These are phyloP conservation scores for Mythimna loreyi DNA, from an alignment of 2,888 invertebrate species.

Conservation along the genomic window DNA sequence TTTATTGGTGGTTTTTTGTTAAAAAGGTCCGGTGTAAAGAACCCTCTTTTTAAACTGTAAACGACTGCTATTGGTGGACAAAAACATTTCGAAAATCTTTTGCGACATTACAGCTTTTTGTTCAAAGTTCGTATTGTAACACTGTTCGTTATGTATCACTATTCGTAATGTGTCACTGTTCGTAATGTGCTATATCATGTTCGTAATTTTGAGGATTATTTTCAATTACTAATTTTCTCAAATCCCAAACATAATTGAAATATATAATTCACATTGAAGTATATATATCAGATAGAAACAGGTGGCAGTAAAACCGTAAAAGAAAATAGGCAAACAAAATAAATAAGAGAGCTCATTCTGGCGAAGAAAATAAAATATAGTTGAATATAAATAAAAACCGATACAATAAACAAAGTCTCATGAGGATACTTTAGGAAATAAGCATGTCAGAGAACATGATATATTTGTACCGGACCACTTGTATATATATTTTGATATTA, in stretches of 20 bases:
- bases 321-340: constrained; percentile 14
- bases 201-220: too few species aligned
- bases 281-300: background rate
- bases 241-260: background rate
- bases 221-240: background rate
- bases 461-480: constrained; percentile 21
- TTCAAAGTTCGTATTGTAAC: too few species aligned
- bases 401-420: constrained; percentile 29
- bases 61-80: too few species aligned
- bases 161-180: too few species aligned
- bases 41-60: background rate
- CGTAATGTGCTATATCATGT: background rate
- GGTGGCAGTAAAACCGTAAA: background rate
- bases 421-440: constrained; percentile 38
- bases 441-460: constrained; percentile 34
- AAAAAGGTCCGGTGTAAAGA: constrained; percentile 11
- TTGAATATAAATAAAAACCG: constrained; percentile 29
- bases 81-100: background rate
- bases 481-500: constrained; percentile 11
- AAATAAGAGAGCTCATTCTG: background rate
- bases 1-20: constrained; percentile 24
- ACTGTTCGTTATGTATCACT: too few species aligned
- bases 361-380: constrained; percentile 19
- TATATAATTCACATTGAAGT: background rate
- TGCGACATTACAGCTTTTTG: background rate